phyloP scores from a whole-genome alignment of 92 coral and sea anemone genomes.

The Heteractis magnifica region DNA sequence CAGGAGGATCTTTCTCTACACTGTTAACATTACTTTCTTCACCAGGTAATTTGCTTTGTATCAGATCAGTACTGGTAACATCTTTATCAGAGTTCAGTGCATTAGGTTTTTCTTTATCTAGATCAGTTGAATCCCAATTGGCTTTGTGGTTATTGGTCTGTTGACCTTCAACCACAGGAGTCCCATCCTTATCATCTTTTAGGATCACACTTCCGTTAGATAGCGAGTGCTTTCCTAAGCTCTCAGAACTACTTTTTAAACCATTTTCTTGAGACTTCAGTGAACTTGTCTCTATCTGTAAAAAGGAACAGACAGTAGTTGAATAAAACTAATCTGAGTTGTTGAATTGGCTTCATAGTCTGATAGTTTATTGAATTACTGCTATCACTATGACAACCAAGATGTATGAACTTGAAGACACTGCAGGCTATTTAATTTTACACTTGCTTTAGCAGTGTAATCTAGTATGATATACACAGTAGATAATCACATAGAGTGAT shows the following conservation, averaged over 20 bases:
- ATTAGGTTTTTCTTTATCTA: background rate
- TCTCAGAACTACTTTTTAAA: conserved; percentile 2
- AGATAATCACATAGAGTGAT: too few species aligned
- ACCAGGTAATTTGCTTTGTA: background rate
- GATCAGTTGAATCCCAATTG: background rate
- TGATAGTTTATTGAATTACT: background rate
- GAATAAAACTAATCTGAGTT: background rate
- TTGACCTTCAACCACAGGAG: background rate
- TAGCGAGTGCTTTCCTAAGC: background rate
- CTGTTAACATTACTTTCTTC: background rate
- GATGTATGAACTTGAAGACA: too few species aligned
- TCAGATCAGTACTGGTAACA: background rate
- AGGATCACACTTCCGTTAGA: conserved; percentile 15
- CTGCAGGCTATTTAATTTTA: too few species aligned
- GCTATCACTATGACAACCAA: too few species aligned
- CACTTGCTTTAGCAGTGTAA: too few species aligned
- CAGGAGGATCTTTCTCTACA: background rate
- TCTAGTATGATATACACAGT: too few species aligned
- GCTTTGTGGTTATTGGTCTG: background rate
- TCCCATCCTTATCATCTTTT: background rate
- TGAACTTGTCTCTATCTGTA: conserved; percentile 14
- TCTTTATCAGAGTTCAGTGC: background rate
- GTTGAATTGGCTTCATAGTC: background rate
- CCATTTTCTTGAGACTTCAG: background rate
- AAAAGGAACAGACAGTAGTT: background rate